These are phyloP conservation scores for Lutjanus erythropterus DNA, from an alignment of 2,113 vertebrate genomes.

Conservation along the genomic window DNA sequence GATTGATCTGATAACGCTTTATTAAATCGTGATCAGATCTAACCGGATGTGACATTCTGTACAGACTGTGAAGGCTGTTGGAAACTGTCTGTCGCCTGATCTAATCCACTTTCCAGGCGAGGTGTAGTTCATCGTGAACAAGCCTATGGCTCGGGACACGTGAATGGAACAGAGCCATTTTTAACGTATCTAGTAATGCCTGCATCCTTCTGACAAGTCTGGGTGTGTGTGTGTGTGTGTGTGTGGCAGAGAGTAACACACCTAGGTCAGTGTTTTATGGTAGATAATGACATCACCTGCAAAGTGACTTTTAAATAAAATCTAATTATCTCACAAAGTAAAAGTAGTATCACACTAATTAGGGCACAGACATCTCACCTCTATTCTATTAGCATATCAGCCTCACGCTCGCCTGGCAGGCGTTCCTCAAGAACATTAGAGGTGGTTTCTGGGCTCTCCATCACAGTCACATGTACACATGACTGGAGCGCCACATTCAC, in stretches of 20 bases:
- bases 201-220: background rate
- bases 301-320: slow-evolving; percentile 63
- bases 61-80: background rate
- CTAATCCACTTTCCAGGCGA: background rate
- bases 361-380: slow-evolving; percentile 45
- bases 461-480: background rate
- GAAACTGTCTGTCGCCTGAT: background rate
- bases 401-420: background rate
- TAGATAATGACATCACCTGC: slow-evolving; percentile 21
- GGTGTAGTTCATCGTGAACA: background rate
- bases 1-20: background rate
- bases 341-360: slow-evolving; percentile 61
- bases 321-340: slow-evolving; percentile 61
- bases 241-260: background rate
- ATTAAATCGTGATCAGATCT: background rate
- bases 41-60: background rate
- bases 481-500: background rate
- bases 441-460: background rate
- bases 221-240: slow-evolving; percentile 4
- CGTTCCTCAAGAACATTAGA: slow-evolving; percentile 7
- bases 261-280: slow-evolving; percentile 12
- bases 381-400: slow-evolving; percentile 23
- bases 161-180: background rate
- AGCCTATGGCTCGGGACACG: background rate
- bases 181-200: background rate